Conservation (phyloP, 2,797 vertebrate species). For the Tangara arthus region DNA sequence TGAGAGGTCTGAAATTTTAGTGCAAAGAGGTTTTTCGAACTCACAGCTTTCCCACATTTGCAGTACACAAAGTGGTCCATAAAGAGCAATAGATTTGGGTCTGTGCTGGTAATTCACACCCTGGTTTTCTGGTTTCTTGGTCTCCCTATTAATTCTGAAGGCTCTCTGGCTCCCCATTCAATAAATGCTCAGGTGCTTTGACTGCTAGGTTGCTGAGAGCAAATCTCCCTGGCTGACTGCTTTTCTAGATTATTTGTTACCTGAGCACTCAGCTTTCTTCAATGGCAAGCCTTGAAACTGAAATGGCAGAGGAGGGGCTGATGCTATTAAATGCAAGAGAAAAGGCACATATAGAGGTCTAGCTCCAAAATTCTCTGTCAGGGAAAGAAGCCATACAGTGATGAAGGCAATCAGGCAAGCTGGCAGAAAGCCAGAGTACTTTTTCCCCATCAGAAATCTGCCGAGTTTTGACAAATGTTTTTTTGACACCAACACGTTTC, state of each 20-base stretch:
- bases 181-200: background rate
- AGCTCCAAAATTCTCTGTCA: background rate
- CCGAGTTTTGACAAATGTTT: background rate
- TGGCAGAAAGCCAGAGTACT: background rate
- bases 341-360: background rate
- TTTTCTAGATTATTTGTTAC: slow-evolving; percentile 43
- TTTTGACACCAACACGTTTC: background rate
- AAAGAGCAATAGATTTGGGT: background rate
- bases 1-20: background rate
- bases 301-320: background rate
- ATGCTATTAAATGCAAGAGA: background rate
- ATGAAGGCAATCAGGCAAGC: background rate
- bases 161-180: background rate
- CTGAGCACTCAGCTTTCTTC: background rate
- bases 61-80: background rate
- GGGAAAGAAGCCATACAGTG: background rate
- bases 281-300: background rate
- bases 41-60: background rate
- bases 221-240: background rate
- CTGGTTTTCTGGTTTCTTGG: background rate
- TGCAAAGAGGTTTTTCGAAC: background rate
- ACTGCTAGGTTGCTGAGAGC: background rate
- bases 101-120: background rate
- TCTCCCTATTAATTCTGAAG: background rate
- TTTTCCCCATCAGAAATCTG: background rate